Conservation (phyloP, 2,888 invertebrate genomes). For the Pammene fasciana region DNA sequence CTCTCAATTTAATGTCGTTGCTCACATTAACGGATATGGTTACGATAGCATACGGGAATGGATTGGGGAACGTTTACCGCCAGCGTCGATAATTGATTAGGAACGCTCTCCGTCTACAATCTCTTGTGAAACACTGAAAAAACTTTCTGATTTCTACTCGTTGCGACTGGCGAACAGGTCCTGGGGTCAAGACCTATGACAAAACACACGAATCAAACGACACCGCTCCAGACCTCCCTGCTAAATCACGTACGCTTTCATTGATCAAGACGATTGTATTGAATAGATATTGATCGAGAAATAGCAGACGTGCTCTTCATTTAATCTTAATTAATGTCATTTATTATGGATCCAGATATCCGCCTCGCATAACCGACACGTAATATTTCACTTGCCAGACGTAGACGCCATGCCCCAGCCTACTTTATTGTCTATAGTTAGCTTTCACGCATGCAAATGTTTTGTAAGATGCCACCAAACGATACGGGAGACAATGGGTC, state of each 20-base stretch:
- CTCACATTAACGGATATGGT: conserved; percentile 18
- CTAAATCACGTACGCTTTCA: conserved; percentile 29
- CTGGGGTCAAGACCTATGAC: conserved; percentile 40
- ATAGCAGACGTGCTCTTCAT: conserved; percentile 33
- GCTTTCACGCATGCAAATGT: conserved; percentile 53
- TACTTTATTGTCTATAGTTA: conserved; percentile 51
- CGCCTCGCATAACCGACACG: conserved; percentile 40
- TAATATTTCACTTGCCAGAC: conserved; percentile 43
- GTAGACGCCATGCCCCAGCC: conserved; percentile 30
- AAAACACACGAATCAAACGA: conserved; percentile 30
- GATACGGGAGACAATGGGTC: conserved; percentile 51
- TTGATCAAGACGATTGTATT: conserved; percentile 39
- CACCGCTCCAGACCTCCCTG: conserved; percentile 22
- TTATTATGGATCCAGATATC: conserved; percentile 39
- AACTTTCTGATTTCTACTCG: conserved; percentile 54
- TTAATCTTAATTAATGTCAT: conserved; percentile 41
- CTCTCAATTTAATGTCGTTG: conserved; percentile 13
- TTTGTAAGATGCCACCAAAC: conserved; percentile 45
- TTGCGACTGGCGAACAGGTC: conserved; percentile 48
- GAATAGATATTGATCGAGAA: conserved; percentile 39
- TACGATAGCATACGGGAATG: conserved; percentile 15
- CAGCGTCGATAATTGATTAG: conserved; percentile 53
- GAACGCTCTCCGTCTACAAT: conserved; percentile 51
- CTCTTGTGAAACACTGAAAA: conserved; percentile 54
- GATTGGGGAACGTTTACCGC: conserved; percentile 21